phyloP scores from a whole-genome alignment of 2,113 vertebrate species.

The Neolamprologus longior region DNA sequence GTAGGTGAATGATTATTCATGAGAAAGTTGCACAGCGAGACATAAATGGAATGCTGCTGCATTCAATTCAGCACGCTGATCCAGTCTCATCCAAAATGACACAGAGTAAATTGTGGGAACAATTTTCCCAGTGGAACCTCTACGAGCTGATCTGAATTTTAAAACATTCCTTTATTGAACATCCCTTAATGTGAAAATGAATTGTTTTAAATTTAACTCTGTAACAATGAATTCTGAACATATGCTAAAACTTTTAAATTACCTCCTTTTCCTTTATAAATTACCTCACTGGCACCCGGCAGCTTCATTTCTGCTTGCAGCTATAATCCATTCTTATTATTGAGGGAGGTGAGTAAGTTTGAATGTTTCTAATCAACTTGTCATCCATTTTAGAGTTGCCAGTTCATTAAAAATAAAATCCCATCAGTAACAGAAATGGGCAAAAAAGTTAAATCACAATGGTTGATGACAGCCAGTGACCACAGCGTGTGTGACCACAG shows the following conservation, averaged over 20 bases:
- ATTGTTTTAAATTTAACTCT: constrained; percentile 17
- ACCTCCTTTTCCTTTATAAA: constrained; percentile 11
- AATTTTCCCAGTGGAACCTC: constrained; percentile 1
- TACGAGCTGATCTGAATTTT: neutral
- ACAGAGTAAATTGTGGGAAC: neutral
- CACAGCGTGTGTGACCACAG: neutral
- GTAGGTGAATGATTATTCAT: neutral
- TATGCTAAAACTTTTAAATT: constrained; percentile 30
- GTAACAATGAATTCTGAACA: neutral
- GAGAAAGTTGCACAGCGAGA: neutral
- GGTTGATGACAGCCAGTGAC: constrained; percentile 31
- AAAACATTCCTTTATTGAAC: constrained; percentile 15
- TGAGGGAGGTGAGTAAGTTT: constrained; percentile 13
- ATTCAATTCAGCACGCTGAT: neutral
- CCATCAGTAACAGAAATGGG: constrained; percentile 2
- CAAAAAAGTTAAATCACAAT: constrained; percentile 13
- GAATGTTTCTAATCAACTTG: constrained; percentile 44
- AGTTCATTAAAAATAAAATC: constrained; percentile 16
- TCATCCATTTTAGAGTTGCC: constrained; percentile 7
- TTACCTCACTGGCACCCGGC: neutral
- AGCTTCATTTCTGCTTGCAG: neutral
- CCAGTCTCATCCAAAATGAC: neutral
- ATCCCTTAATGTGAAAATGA: constrained; percentile 2
- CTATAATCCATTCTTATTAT: constrained; percentile 31
- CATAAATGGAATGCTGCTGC: neutral